Base-by-base conservation (phyloP, 1,140 invertebrate genomes). In the Cardiocondyla obscurior region DNA sequence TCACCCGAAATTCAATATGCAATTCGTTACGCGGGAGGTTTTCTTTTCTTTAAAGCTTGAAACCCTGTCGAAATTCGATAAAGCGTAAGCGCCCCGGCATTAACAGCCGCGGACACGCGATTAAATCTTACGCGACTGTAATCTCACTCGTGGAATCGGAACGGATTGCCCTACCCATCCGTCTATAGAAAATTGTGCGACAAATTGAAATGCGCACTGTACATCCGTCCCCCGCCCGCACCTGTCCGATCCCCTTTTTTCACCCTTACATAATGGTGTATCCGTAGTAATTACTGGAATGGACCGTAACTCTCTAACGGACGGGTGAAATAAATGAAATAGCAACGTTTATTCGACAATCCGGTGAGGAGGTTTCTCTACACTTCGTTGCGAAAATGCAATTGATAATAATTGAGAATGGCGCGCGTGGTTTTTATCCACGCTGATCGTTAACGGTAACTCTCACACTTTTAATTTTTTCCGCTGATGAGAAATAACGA, bases 221-320 rank as follows among this genome's bases (percentile, higher is more conserved):
- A 33, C 19, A 44, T 7, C 36, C 51, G 22, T n/a, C 28, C 33
- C 16, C 36, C 36, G 22, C 53, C 28, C 42, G 19, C 73, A 42
- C 36, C n/a, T 72, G 77, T 77, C 77, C 77, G 67, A 72, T 81
- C 67, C 53, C 39, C 51, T 58, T 81, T 73, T 58, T 73, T 73
- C 39, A 3, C 77, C 33, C 51, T 81, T 81, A 81, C 46, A 60
- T 73, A 81, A 81, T 73, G 67, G 51, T 30, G 30, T 73, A 79
- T 79, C 46, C 62, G 67, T 49, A 81, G 77, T 73, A 81, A 81
- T 81, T 81, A 81, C 77, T 81, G 39, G 67, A 81, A 55, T 81
- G 77, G 53, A 73, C 28, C 39, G 77, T 72, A 81, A 73, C 53
- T 79, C 62, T 44, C 46, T 44, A 58, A 73, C 77, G 39, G 42